A percentile compares a stretch with the other conserved stretches of the same genome.
phyloP scores from a whole-genome alignment of 1,140 invertebrate genomes.

The Drosophila bifasciata region DNA sequence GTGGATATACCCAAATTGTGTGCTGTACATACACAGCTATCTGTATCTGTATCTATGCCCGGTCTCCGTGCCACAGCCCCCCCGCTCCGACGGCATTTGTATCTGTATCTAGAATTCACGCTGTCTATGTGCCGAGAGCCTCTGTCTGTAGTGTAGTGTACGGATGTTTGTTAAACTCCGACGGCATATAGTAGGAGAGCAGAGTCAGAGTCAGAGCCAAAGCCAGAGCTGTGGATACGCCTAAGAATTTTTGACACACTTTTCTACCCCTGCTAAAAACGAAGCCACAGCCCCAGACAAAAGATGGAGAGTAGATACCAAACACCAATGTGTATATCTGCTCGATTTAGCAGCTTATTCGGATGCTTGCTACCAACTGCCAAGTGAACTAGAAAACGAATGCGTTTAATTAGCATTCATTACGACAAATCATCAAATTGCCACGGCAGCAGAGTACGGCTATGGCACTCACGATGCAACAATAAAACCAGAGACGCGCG shows the following conservation, averaged over 20 bases:
- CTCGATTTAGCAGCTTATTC: conserved; percentile 43
- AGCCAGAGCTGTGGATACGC: too few species aligned
- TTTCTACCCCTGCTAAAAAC: conserved; percentile 47
- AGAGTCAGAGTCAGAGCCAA: too few species aligned
- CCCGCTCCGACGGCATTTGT: conserved; percentile 12
- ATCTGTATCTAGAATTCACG: conserved; percentile 24
- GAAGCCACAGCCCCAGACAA: conserved; percentile 28
- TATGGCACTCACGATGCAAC: conserved; percentile 57
- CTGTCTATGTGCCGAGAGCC: conserved; percentile 3
- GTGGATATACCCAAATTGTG: conserved; percentile 69
- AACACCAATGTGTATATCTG: conserved; percentile 20
- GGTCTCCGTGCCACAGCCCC: conserved; percentile 2
- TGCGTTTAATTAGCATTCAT: conserved; percentile 83
- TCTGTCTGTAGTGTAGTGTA: conserved; percentile 9
- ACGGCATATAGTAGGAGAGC: conserved; percentile 11
- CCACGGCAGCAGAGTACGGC: conserved; percentile 22
- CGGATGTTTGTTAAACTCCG: conserved; percentile 41
- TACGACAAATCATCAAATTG: conserved; percentile 81
- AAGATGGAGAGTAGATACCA: conserved; percentile 14
- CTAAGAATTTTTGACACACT: conserved; percentile 77
- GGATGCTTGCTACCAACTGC: conserved; percentile 48
- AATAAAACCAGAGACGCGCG: conserved; percentile 51
- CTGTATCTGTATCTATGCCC: conserved; percentile 38
- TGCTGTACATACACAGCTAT: conserved; percentile 38
- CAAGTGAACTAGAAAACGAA: conserved; percentile 83